Base-by-base conservation (phyloP, 2,888 invertebrate genomes). In the Cosmia trapezina region DNA sequence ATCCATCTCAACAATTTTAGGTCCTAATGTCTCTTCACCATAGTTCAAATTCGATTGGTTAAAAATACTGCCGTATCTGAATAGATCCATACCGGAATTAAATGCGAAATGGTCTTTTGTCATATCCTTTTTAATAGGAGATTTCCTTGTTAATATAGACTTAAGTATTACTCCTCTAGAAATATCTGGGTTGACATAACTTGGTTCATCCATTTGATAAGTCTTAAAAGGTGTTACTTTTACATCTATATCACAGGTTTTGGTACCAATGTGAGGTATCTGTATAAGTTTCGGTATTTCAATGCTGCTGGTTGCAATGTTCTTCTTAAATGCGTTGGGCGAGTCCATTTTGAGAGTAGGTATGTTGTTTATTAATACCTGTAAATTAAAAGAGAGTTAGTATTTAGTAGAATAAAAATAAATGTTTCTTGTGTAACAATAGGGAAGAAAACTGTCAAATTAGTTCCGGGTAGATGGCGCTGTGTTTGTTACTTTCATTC, bases 61-160 rank as follows among this genome's bases (percentile, higher is more conserved):
- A 8, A 70, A 74, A 19, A 53, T 9, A 14, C 6, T 64, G 0
- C 53, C 81, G 11, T 63, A 75, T 51, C 65, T 54, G 4, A 79
- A 28, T 8, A 79, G 17, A 22, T 73, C 47, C 45, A 79, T 73
- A 0, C 80, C 65, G 1, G 75, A 63, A 49, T 75, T 33, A 33
- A 81, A 81, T 7, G 56, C 70, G 0, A 62, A 7, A 6, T 51
- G 53, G 3, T 78, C 64, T 9, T 41, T 65, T 9, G 43, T 28
- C 33, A 82, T 69, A 7, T 73, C 82, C 14, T 56, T 82, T 17
- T 65, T 73, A 0, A 80, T 54, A 0, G 80, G 80, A n/a, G 61
- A 45, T 59, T 81, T 79, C 17, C 81, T 67, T 8, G 78, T 80
- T 17, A 80, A 7, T 3, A 80, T 78, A 0, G 78, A 81, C 45